Conservation (phyloP, 2,113 vertebrate genomes). For the Circaetus cinerascens region DNA sequence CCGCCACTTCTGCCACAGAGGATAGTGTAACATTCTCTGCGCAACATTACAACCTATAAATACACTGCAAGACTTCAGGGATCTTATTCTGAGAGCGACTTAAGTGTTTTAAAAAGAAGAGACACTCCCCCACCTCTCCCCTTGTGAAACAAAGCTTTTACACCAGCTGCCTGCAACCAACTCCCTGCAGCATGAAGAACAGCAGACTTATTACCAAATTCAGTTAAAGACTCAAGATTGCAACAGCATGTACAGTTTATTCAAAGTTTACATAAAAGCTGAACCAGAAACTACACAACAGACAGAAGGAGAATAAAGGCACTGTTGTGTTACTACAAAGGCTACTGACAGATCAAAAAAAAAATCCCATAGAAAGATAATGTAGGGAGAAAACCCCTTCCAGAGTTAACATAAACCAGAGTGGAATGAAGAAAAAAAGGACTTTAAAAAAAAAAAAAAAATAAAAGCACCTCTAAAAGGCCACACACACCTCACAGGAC, state of each 20-base stretch:
- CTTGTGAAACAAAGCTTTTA: not conserved
- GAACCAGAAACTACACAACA: not conserved
- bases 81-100: constrained; percentile 30
- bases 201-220: not conserved
- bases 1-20: constrained; percentile 1
- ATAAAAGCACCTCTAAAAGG: not conserved
- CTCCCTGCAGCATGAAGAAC: not conserved
- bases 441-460: not conserved
- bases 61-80: constrained; percentile 7
- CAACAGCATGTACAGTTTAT: not conserved
- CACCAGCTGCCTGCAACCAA: not conserved
- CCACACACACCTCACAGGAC: not conserved
- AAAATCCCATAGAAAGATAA: not conserved
- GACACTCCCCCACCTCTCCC: not conserved
- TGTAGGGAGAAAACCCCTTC: not conserved
- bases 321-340: not conserved
- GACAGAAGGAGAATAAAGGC: not conserved
- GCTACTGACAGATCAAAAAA: not conserved
- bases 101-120: not conserved
- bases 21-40: constrained; percentile 42
- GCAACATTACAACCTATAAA: constrained; percentile 65
- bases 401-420: not conserved
- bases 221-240: not conserved
- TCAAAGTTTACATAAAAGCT: not conserved
- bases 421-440: not conserved